Conservation (phyloP, 1,140 invertebrate species). For the Drosophila ficusphila region DNA sequence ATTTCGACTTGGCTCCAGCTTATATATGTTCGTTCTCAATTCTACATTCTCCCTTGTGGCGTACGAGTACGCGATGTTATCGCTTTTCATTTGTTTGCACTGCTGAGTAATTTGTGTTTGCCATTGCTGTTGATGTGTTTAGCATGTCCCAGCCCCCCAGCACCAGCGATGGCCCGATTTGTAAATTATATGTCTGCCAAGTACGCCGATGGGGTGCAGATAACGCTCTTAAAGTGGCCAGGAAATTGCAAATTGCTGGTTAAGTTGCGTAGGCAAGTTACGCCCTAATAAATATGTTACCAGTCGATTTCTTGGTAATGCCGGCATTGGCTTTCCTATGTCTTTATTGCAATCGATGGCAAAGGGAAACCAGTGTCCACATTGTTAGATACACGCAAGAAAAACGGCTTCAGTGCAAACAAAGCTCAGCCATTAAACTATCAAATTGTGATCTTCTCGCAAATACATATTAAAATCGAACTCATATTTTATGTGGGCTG, state of each 20-base stretch:
- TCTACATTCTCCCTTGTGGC: slow-evolving; percentile 7
- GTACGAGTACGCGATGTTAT: slow-evolving; percentile 68
- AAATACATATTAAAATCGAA: not conserved
- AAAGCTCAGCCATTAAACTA: no score
- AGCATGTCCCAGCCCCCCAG: slow-evolving; percentile 44
- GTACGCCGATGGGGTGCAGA: slow-evolving; percentile 49
- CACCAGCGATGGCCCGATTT: slow-evolving; percentile 21
- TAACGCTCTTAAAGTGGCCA: slow-evolving; percentile 58
- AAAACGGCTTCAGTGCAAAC: no score
- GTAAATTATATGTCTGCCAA: slow-evolving; percentile 65
- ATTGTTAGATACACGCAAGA: not conserved
- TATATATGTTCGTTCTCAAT: not conserved
- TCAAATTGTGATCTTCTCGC: no score
- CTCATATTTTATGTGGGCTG: not conserved
- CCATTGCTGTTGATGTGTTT: slow-evolving; percentile 59
- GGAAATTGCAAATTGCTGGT: slow-evolving; percentile 79
- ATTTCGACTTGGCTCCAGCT: slow-evolving; percentile 43
- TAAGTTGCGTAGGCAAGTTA: slow-evolving; percentile 40
- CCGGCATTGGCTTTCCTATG: slow-evolving; percentile 25
- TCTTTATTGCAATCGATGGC: slow-evolving; percentile 56
- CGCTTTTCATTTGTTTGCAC: slow-evolving; percentile 73
- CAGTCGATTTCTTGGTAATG: slow-evolving; percentile 33
- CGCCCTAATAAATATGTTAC: slow-evolving; percentile 37
- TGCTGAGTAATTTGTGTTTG: slow-evolving; percentile 81
- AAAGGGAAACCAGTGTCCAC: not conserved